Evolutionary conservation across 2,113 vertebrate species (phyloP), one percentile per base, ranked within the genome.

Genomic region (Rhinichthys klamathensis): DNA sequence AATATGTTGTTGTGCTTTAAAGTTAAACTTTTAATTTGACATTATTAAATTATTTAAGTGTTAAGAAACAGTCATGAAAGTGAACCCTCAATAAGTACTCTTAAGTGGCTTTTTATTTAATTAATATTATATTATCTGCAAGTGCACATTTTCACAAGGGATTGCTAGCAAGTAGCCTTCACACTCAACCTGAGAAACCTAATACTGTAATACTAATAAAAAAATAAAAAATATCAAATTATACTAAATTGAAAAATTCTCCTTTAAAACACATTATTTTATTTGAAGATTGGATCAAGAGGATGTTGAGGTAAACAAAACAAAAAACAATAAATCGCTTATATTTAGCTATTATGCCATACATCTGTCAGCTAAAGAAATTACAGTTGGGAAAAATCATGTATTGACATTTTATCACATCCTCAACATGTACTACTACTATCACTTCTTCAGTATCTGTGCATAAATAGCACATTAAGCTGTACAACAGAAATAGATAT

Each of bases 381-480:
- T 51, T 51, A 51, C 49, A 15, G 30, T 69, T 69, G 38, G 38
- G 70, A 44, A 73, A 63, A 72, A 44, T 10, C 10, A 5, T 73
- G 38, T 73, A 38, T 3, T 75, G 51, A 25, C 10, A 38, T 41
- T 58, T 77, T 35, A 21, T 10, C 75, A 25, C 32, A 61, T 61
- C 32, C 32, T 79, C 56, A 60, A 25, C 75, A 27, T 63, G 77
- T 80, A 9, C n/a, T 27, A 12, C 58, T 80, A 63, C 63, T 63
- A 80, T 18, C 35, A 27, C 35, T 27, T 27, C 13, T 65, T 58
- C 30, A 38, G 3, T 27, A 51, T 51, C 38, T 85, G 78, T 56
- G 69, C 51, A 84, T 78, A 54, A 54, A 78, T 18, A 13, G n/a
- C 63, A 65, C 32, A 16, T 84, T 23, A 46, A 69, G 18, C n/a